Evolutionary conservation across 2,113 vertebrate genomes (phyloP).

Genomic region (Myiozetetes cayanensis): DNA sequence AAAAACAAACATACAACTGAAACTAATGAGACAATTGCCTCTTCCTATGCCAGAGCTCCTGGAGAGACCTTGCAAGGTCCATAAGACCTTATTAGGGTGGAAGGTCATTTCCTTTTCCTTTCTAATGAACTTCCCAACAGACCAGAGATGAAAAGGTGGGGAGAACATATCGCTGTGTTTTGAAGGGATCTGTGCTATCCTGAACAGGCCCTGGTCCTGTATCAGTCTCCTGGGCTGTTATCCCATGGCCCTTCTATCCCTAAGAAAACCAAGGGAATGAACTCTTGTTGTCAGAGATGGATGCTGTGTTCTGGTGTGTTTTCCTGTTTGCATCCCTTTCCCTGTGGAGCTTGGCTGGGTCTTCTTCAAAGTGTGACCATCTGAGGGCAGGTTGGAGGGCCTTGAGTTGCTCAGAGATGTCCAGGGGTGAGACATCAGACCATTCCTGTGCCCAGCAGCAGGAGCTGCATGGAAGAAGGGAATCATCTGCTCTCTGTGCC

Average conservation of each 20-base stretch:
- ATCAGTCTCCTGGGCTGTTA: neutral
- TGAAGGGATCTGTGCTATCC: neutral
- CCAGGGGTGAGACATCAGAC: neutral
- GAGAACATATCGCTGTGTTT: neutral
- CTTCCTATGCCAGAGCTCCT: neutral
- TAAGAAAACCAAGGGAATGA: neutral
- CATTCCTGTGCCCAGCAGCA: neutral
- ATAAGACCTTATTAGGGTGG: neutral
- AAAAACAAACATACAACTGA: conserved; percentile 43
- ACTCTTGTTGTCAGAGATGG: neutral
- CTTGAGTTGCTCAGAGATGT: neutral
- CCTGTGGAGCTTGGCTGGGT: neutral
- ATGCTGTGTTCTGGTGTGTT: neutral
- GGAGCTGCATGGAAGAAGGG: neutral
- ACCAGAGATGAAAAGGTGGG: neutral
- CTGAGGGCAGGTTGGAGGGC: neutral
- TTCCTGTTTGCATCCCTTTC: neutral
- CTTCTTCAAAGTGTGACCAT: neutral
- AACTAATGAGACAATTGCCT: conserved; percentile 48
- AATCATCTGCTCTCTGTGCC: neutral
- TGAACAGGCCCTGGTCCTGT: neutral
- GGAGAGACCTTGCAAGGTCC: neutral
- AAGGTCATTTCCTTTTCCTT: conserved; percentile 3
- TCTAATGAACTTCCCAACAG: neutral
- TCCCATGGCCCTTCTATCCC: neutral